A percentile compares a stretch with the other conserved stretches of the same genome.
These are phyloP conservation scores for Antheraea pernyi DNA, from an alignment of 1,140 invertebrate genomes.

Conservation along the genomic window DNA sequence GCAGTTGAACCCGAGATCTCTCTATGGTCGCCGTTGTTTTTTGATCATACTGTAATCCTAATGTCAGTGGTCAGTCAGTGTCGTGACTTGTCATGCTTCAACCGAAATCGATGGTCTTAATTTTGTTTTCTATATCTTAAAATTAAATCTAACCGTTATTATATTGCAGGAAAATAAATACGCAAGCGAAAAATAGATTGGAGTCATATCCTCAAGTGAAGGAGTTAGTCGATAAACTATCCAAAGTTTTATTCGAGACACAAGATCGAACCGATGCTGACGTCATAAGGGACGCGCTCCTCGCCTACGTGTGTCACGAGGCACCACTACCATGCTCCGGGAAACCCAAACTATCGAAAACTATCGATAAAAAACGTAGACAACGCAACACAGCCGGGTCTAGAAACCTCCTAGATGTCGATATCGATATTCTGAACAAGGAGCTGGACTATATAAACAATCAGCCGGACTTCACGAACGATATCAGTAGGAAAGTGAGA, in stretches of 20 bases:
- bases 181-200: conserved; percentile 72
- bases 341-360: conserved; percentile 38
- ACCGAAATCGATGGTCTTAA: too few species aligned
- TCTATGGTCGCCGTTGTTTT: too few species aligned
- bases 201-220: conserved; percentile 85
- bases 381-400: conserved; percentile 32
- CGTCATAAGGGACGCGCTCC: conserved; percentile 88
- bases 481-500: conserved; percentile 63
- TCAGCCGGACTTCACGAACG: conserved; percentile 68
- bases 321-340: conserved; percentile 86
- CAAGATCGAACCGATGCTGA: conserved; percentile 83
- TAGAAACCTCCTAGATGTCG: conserved; percentile 55
- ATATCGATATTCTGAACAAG: conserved; percentile 67
- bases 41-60: too few species aligned
- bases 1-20: too few species aligned
- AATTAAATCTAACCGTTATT: too few species aligned
- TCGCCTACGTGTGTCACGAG: conserved; percentile 92
- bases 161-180: conserved; percentile 60
- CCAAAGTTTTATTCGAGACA: conserved; percentile 82
- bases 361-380: conserved; percentile 42
- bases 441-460: conserved; percentile 72
- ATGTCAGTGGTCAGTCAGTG: too few species aligned
- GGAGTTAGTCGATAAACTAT: conserved; percentile 82
- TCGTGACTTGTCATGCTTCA: too few species aligned
- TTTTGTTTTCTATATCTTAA: too few species aligned